Evolutionary conservation across 2,888 invertebrate genomes (phyloP).

Genomic region (Agrotis puta): DNA sequence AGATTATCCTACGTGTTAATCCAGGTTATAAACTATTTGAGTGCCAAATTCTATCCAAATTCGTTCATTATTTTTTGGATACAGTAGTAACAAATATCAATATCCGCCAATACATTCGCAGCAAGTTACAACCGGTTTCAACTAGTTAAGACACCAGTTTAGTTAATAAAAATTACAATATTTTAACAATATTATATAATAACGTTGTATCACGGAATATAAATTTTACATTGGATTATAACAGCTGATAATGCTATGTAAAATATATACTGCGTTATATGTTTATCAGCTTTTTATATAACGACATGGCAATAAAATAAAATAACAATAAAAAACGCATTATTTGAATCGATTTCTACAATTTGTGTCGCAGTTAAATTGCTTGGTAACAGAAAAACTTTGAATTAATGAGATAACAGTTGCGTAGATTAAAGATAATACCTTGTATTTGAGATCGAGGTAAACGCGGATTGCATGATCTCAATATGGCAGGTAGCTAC

Average conservation of each 20-base stretch:
- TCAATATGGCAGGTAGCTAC: slow-evolving; percentile 16
- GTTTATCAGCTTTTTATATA: neutral
- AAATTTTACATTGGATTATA: neutral
- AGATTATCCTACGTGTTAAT: no score
- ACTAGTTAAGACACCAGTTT: slow-evolving; percentile 7
- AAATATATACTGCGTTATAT: slow-evolving; percentile 1
- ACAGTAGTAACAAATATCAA: no score
- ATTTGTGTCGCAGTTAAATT: slow-evolving; percentile 14
- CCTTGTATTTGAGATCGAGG: slow-evolving; percentile 30
- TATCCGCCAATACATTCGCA: no score
- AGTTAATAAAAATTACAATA: slow-evolving; percentile 14
- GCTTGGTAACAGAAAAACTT: slow-evolving; percentile 39
- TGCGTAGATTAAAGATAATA: slow-evolving; percentile 7
- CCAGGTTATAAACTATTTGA: no score
- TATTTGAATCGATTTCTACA: slow-evolving; percentile 1
- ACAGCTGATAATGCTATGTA: neutral
- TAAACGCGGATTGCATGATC: slow-evolving; percentile 13
- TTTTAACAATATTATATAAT: neutral
- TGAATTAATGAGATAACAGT: slow-evolving; percentile 6
- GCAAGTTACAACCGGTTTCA: no score
- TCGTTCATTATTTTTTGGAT: no score
- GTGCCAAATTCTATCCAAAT: no score
- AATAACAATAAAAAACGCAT: slow-evolving; percentile 20
- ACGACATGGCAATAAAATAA: slow-evolving; percentile 6
- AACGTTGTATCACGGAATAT: neutral